Evolutionary conservation across 1,140 invertebrate genomes (phyloP).

Genomic region (Lordiphosa mommai): DNA sequence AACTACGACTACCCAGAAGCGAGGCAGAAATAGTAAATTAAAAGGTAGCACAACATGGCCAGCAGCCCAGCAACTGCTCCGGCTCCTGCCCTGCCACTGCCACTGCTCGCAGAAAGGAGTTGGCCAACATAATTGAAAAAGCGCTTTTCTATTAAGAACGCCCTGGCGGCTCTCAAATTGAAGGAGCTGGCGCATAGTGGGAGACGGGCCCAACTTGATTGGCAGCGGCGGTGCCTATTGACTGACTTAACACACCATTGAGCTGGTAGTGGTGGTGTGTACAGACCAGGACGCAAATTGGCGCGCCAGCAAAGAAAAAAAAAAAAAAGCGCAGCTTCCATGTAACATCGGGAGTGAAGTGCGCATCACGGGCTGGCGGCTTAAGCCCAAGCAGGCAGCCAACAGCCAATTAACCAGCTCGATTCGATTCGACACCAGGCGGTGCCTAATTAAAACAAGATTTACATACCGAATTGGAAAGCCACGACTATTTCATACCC

Average conservation of each 20-base stretch:
- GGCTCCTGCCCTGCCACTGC: no score
- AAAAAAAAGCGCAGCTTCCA: conserved; percentile 35
- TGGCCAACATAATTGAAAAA: conserved; percentile 74
- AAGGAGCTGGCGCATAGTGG: not conserved
- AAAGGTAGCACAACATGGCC: conserved; percentile 65
- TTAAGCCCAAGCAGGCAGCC: conserved; percentile 43
- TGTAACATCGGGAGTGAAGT: conserved; percentile 18
- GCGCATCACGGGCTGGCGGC: conserved; percentile 21
- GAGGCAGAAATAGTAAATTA: conserved; percentile 70
- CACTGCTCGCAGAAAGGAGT: conserved; percentile 63
- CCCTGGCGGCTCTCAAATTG: conserved; percentile 19
- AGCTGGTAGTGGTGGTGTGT: conserved; percentile 19
- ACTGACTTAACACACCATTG: conserved; percentile 77
- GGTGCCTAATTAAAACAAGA: conserved; percentile 62
- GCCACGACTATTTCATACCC: not conserved
- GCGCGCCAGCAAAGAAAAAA: conserved; percentile 32
- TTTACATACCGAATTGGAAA: not conserved
- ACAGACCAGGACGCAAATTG: conserved; percentile 57
- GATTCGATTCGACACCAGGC: conserved; percentile 23
- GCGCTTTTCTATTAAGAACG: conserved; percentile 76
- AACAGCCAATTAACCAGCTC: conserved; percentile 60
- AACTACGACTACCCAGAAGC: conserved; percentile 36
- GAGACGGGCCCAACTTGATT: conserved; percentile 36
- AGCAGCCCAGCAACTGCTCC: conserved; percentile 17
- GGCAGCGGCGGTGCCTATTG: conserved; percentile 74